These are phyloP conservation scores for Caenorhabditis auriculariae DNA, from an alignment of 2,888 invertebrate species.

Conservation along the genomic window DNA sequence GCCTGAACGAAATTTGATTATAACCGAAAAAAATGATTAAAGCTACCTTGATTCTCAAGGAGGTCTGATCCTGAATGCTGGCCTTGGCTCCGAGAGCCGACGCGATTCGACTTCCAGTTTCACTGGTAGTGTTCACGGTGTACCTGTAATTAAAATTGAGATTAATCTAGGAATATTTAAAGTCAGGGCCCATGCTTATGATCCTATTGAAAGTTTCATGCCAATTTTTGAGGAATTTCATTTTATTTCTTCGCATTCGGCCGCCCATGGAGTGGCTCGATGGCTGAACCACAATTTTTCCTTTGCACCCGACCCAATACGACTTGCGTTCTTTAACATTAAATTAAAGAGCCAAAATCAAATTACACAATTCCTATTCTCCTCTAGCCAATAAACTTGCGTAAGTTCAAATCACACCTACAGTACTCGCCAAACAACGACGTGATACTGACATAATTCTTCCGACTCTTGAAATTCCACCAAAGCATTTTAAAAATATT, in stretches of 20 bases:
- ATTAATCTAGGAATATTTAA: no score
- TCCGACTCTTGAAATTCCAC: slow-evolving; percentile 33
- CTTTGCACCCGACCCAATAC: no score
- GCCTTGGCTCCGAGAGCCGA: slow-evolving; percentile 38
- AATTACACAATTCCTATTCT: slow-evolving; percentile 1
- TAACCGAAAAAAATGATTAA: neutral
- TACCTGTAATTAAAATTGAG: slow-evolving; percentile 76
- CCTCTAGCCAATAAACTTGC: neutral
- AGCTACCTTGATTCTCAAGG: slow-evolving; percentile 52
- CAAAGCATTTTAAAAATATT: slow-evolving; percentile 19
- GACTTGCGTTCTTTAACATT: no score
- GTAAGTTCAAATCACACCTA: slow-evolving; percentile 22
- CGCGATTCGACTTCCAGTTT: slow-evolving; percentile 58
- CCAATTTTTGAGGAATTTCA: no score
- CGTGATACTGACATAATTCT: slow-evolving; percentile 35
- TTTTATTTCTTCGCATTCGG: no score
- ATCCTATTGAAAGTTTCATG: no score
- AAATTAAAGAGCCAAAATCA: no score
- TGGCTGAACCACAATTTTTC: no score
- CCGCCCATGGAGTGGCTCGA: no score
- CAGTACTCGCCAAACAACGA: slow-evolving; percentile 43
- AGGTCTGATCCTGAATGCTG: slow-evolving; percentile 40
- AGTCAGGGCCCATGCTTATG: no score
- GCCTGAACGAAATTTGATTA: slow-evolving; percentile 44
- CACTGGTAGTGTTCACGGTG: slow-evolving; percentile 70